A percentile compares a stretch with the other conserved stretches of the same genome.
These are phyloP conservation scores for Macrotus californicus DNA, from an alignment of 2,113 vertebrate species.

Conservation along the genomic window DNA sequence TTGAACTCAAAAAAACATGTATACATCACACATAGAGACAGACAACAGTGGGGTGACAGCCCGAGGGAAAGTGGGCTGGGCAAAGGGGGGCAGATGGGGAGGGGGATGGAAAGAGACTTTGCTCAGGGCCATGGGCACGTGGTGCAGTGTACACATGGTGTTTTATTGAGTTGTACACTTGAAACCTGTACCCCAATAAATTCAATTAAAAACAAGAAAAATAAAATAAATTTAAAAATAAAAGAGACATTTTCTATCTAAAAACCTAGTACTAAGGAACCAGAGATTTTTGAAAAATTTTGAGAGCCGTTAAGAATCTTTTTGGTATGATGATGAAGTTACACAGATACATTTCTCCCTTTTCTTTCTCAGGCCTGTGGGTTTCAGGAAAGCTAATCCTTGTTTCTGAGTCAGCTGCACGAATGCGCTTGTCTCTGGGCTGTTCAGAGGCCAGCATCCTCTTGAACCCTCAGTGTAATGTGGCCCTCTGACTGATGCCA, in stretches of 20 bases:
- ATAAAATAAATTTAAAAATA: no score
- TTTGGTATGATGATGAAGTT: background rate
- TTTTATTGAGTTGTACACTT: no score
- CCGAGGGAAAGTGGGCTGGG: no score
- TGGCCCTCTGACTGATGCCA: background rate
- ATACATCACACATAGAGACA: no score
- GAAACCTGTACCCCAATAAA: no score
- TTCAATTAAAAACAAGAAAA: no score
- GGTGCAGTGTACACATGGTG: no score
- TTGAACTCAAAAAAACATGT: no score
- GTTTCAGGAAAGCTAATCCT: constrained; percentile 49
- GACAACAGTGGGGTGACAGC: no score
- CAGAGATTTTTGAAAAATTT: background rate
- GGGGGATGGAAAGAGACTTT: no score
- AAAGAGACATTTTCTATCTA: constrained; percentile 14
- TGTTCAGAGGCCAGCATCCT: constrained; percentile 16
- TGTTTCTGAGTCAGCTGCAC: constrained; percentile 30
- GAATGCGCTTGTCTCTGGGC: background rate
- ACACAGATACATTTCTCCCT: background rate
- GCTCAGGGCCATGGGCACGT: no score
- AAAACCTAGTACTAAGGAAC: background rate
- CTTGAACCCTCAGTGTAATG: constrained; percentile 13
- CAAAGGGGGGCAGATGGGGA: no score
- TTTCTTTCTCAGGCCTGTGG: background rate
- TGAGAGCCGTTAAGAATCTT: background rate